Evolutionary conservation across 2,113 vertebrate species (phyloP).

Genomic region (Phyllostomus discolor): DNA sequence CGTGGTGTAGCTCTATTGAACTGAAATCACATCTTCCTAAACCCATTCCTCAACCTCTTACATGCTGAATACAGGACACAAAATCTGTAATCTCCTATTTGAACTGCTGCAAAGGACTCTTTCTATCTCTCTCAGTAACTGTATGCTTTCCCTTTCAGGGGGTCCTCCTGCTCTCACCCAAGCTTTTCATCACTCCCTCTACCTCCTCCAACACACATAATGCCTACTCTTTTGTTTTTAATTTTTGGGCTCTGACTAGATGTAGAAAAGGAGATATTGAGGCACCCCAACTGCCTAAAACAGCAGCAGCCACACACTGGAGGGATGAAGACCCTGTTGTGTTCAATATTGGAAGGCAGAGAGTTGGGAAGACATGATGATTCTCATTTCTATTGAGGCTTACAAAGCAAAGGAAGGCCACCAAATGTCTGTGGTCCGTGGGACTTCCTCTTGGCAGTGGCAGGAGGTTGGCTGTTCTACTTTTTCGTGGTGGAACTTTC

Average conservation of each 20-base stretch:
- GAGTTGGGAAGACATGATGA: background rate
- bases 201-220: background rate
- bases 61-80: background rate
- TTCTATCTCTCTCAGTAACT: background rate
- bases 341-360: background rate
- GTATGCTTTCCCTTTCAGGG: background rate
- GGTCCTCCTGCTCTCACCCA: background rate
- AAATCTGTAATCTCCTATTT: background rate
- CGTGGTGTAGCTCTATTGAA: background rate
- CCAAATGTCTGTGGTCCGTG: background rate
- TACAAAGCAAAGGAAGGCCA: background rate
- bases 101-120: background rate
- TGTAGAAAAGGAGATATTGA: background rate
- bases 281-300: background rate
- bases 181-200: background rate
- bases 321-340: background rate
- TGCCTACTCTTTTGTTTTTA: background rate
- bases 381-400: background rate
- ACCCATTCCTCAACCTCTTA: background rate
- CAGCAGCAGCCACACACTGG: background rate
- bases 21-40: background rate
- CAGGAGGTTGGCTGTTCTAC: background rate
- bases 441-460: background rate
- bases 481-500: background rate
- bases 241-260: background rate